phyloP scores from a whole-genome alignment of 2,888 invertebrate genomes.

The Nipponacmea schrenckii region DNA sequence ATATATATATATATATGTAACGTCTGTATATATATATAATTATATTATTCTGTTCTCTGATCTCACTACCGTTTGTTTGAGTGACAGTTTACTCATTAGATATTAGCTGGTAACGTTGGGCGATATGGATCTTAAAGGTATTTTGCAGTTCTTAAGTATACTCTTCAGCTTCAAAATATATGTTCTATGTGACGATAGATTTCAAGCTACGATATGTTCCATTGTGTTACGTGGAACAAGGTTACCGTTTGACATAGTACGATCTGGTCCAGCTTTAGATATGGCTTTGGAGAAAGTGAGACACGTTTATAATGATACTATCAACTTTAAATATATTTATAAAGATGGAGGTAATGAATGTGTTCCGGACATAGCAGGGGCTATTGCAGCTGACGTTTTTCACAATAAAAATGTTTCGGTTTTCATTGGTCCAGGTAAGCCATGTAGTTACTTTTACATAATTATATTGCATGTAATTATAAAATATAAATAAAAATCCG shows the following conservation, averaged over 20 bases:
- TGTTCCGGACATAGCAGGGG: constrained; percentile 2
- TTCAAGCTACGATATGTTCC: constrained; percentile 16
- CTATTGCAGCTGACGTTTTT: constrained; percentile 12
- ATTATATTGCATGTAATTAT: not conserved
- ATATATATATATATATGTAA: too few relatives aligned
- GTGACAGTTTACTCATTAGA: too few relatives aligned
- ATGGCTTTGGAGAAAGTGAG: constrained; percentile 17
- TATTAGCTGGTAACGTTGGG: too few relatives aligned
- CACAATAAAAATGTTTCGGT: constrained; percentile 6
- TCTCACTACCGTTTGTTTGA: too few relatives aligned
- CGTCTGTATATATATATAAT: too few relatives aligned
- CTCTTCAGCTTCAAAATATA: not conserved
- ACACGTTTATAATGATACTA: constrained; percentile 7
- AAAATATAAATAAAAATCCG: too few relatives aligned
- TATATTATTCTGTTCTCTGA: too few relatives aligned
- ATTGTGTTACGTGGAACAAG: constrained; percentile 14
- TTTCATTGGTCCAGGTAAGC: constrained; percentile 24
- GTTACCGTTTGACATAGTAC: constrained; percentile 17
- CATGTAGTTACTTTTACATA: not conserved
- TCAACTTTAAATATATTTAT: constrained; percentile 12
- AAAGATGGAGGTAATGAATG: constrained; percentile 14
- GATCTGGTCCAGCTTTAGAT: constrained; percentile 20
- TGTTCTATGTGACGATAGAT: not conserved
- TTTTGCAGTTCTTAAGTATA: too few relatives aligned
- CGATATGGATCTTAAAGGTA: too few relatives aligned